phyloP scores from a whole-genome alignment of 2,888 invertebrate genomes.

The Meghimatium bilineatum region DNA sequence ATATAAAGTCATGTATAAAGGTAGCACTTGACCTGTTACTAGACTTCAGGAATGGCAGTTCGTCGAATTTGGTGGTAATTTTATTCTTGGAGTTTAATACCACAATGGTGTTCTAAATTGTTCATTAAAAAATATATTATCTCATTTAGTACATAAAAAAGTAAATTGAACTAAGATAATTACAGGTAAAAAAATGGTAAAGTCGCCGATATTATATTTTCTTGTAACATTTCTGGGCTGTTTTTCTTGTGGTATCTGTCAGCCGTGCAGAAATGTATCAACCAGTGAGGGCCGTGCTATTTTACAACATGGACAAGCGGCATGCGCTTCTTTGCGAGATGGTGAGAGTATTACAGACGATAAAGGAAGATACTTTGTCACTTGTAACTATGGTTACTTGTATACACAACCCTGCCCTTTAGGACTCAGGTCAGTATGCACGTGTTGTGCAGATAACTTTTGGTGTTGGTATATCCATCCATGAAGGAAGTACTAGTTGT shows the following conservation, averaged over 20 bases:
- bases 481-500: no score
- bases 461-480: no score
- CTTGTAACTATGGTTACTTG: background rate
- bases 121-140: no score
- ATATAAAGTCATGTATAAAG: no score
- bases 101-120: no score
- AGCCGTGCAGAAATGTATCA: background rate
- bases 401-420: background rate
- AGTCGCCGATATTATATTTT: background rate
- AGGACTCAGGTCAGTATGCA: slow-evolving; percentile 15
- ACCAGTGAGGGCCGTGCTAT: slow-evolving; percentile 26
- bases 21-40: no score
- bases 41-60: no score
- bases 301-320: background rate
- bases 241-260: background rate
- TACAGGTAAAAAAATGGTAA: background rate
- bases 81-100: no score
- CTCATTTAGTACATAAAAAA: no score
- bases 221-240: background rate
- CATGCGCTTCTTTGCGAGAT: background rate
- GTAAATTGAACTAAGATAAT: no score
- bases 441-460: no score
- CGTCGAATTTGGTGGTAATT: no score
- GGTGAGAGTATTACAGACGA: slow-evolving; percentile 8
- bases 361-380: background rate